Conservation (phyloP, 2,113 vertebrate genomes). For the Thermophis baileyi region DNA sequence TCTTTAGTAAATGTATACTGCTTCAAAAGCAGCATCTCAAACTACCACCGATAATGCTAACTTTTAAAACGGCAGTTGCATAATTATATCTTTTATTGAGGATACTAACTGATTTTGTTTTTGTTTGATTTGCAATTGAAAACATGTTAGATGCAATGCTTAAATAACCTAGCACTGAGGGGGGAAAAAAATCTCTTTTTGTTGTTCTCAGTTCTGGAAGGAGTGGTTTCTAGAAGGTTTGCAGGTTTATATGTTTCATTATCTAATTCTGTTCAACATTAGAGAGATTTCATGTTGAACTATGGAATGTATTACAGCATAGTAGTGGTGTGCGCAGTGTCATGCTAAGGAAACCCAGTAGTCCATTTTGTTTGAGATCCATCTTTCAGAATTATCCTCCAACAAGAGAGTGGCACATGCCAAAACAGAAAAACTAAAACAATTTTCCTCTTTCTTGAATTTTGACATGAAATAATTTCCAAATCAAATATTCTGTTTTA, state of each 20-base stretch:
- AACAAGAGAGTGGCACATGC: background rate
- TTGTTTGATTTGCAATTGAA: background rate
- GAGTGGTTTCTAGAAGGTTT: background rate
- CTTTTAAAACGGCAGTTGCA: background rate
- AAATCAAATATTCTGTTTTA: background rate
- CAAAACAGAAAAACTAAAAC: background rate
- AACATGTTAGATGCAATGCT: background rate
- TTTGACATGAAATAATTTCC: background rate
- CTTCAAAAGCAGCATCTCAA: conserved; percentile 42
- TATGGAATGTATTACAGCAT: background rate
- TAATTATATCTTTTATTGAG: background rate
- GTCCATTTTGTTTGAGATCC: background rate
- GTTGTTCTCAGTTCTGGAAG: background rate
- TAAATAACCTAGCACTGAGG: background rate
- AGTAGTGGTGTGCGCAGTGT: background rate
- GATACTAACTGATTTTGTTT: too few species aligned
- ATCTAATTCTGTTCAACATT: background rate
- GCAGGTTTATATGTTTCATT: background rate
- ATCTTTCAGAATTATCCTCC: too few species aligned
- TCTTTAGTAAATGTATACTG: background rate
- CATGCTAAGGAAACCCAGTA: background rate
- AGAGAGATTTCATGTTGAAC: background rate
- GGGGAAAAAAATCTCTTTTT: background rate
- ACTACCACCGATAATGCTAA: conserved; percentile 16
- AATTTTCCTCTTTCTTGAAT: background rate